These are phyloP conservation scores for Capitella teleta DNA, from an alignment of 1,140 invertebrate species.

Conservation along the genomic window DNA sequence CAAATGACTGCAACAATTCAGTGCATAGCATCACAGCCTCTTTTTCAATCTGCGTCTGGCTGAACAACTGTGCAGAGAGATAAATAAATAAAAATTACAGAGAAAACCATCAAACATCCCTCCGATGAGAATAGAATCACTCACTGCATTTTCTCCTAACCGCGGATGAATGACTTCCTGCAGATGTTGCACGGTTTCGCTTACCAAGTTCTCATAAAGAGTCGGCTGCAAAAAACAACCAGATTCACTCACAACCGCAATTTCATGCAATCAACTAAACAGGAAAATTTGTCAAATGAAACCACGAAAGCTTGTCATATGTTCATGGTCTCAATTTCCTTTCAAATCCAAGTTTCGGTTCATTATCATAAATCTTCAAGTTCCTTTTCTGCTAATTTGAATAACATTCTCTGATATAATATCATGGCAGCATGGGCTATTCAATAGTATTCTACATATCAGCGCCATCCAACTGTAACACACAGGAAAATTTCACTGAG, in stretches of 20 bases:
- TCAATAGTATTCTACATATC: too few relatives aligned
- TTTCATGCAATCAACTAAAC: too few relatives aligned
- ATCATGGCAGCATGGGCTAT: too few relatives aligned
- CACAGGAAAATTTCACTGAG: too few relatives aligned
- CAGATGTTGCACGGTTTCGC: constrained; percentile 70
- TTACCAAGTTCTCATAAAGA: constrained; percentile 67
- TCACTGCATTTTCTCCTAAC: constrained; percentile 54
- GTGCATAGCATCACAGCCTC: constrained; percentile 29
- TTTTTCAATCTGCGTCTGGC: constrained; percentile 40
- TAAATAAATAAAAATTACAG: not conserved
- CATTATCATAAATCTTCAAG: too few relatives aligned
- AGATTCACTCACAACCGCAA: not conserved
- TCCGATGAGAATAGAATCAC: not conserved
- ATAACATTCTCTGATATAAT: too few relatives aligned
- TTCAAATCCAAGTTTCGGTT: too few relatives aligned
- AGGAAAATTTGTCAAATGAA: too few relatives aligned
- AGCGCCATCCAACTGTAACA: too few relatives aligned
- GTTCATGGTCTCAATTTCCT: too few relatives aligned
- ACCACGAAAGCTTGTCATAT: too few relatives aligned
- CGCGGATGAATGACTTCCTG: constrained; percentile 65
- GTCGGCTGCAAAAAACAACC: constrained; percentile 54
- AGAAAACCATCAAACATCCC: not conserved
- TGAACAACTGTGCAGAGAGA: constrained; percentile 32
- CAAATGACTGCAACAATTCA: constrained; percentile 31
- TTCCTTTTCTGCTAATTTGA: too few relatives aligned